phyloP scores from a whole-genome alignment of 2,888 invertebrate species.

The Hybos culiciformis region DNA sequence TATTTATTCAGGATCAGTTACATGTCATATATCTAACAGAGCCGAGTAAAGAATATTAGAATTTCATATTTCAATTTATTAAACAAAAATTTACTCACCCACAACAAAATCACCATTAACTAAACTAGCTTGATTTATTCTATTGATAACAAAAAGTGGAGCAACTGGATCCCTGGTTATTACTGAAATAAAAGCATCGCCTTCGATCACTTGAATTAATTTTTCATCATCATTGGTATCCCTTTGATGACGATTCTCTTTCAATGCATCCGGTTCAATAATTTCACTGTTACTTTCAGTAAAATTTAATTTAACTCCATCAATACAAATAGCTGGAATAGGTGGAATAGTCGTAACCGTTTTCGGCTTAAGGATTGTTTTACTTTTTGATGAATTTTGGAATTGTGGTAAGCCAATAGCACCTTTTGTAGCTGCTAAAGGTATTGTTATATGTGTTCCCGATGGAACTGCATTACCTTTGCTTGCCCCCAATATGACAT shows the following conservation, averaged over 20 bases:
- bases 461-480: background rate
- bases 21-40: too few relatives aligned
- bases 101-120: slow-evolving; percentile 30
- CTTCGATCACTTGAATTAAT: slow-evolving; percentile 28
- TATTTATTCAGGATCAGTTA: too few relatives aligned
- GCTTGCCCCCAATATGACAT: too few relatives aligned
- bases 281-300: background rate
- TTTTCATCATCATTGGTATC: slow-evolving; percentile 17
- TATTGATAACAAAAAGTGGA: slow-evolving; percentile 31
- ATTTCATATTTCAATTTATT: background rate
- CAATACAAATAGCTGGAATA: slow-evolving; percentile 27
- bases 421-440: background rate
- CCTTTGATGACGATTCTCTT: background rate
- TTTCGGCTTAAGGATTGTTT: slow-evolving; percentile 10
- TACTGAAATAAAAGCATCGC: slow-evolving; percentile 30
- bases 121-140: slow-evolving; percentile 31
- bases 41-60: too few relatives aligned
- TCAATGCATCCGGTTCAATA: background rate
- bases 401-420: background rate
- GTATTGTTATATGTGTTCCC: background rate
- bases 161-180: slow-evolving; percentile 29
- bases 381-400: slow-evolving; percentile 8
- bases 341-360: slow-evolving; percentile 15
- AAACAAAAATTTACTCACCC: slow-evolving; percentile 19
- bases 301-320: slow-evolving; percentile 22